Conservation (phyloP, 2,888 invertebrate species). For the Helicoverpa assulta region DNA sequence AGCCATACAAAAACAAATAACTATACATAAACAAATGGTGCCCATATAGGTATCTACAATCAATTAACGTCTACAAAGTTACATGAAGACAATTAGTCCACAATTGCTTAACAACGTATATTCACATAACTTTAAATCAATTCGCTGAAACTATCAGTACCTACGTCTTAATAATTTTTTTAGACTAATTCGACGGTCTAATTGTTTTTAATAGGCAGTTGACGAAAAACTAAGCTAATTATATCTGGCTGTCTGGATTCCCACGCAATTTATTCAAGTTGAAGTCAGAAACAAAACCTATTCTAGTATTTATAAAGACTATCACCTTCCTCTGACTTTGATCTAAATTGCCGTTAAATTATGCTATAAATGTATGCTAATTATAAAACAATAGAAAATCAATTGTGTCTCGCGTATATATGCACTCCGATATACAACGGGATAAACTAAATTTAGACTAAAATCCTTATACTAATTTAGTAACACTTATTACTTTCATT, state of each 20-base stretch:
- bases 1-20: too few species aligned
- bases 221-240: background rate
- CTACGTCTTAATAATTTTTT: background rate
- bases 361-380: too few species aligned
- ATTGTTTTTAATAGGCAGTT: background rate
- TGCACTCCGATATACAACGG: too few species aligned
- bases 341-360: too few species aligned
- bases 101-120: background rate
- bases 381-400: too few species aligned
- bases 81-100: background rate
- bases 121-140: background rate
- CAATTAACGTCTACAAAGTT: background rate
- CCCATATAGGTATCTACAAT: too few species aligned
- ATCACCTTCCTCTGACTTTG: too few species aligned
- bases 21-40: too few species aligned
- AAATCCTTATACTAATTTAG: too few species aligned
- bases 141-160: background rate
- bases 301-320: background rate
- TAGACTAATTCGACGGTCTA: background rate
- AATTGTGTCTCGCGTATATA: too few species aligned
- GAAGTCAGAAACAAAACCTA: background rate
- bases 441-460: too few species aligned
- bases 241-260: background rate
- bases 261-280: background rate
- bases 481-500: too few species aligned